Conservation (phyloP, 1,140 invertebrate species). For the Drosophila quadrilineata region DNA sequence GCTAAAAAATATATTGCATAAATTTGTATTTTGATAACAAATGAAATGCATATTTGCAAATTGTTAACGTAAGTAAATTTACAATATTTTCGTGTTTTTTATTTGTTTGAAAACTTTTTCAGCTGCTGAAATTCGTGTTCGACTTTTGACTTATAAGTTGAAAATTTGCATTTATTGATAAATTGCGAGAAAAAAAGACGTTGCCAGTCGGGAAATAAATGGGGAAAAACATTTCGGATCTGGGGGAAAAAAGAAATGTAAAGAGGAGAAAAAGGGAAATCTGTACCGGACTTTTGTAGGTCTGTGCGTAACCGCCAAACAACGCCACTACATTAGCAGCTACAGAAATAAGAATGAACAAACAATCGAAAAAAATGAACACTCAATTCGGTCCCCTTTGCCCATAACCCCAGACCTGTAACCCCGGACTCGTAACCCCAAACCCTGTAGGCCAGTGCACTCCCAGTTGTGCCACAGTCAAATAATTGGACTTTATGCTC, state of each 20-base stretch:
- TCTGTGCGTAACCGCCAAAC: slow-evolving; percentile 63
- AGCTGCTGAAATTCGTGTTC: slow-evolving; percentile 26
- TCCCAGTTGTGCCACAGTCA: too few species aligned
- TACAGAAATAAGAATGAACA: slow-evolving; percentile 13
- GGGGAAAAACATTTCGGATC: neutral
- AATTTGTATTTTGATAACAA: neutral
- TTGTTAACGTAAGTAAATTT: too few species aligned
- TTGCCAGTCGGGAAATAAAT: neutral
- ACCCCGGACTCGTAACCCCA: too few species aligned
- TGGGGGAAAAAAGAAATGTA: too few species aligned
- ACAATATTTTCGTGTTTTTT: too few species aligned
- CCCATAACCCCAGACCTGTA: slow-evolving; percentile 6
- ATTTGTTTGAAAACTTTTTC: neutral
- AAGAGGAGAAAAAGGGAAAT: neutral
- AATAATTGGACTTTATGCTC: slow-evolving; percentile 67
- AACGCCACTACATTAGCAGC: slow-evolving; percentile 74
- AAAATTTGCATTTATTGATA: slow-evolving; percentile 54
- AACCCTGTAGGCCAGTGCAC: too few species aligned
- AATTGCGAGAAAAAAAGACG: neutral
- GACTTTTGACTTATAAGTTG: slow-evolving; percentile 58
- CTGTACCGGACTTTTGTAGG: slow-evolving; percentile 16
- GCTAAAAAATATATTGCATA: neutral
- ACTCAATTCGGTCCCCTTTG: neutral
- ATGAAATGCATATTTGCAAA: too few species aligned
- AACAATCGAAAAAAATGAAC: slow-evolving; percentile 10